A percentile compares a stretch with the other conserved stretches of the same genome.
Evolutionary conservation across 1,140 invertebrate species (phyloP).

Genomic region (Caenorhabditis tropicalis): DNA sequence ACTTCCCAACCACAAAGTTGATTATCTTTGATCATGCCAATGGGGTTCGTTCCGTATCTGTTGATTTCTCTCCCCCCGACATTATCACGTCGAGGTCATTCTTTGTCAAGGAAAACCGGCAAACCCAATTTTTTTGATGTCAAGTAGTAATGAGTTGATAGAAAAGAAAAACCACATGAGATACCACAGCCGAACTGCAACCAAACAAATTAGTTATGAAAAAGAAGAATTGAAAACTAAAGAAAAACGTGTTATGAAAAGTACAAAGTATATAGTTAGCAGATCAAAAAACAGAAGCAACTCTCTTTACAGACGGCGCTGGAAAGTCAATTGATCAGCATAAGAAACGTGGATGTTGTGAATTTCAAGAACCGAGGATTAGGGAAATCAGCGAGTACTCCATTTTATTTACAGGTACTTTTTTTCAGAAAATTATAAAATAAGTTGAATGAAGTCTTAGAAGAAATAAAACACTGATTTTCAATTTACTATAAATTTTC

Average conservation of each 20-base stretch:
- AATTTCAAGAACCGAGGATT: not conserved
- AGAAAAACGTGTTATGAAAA: not conserved
- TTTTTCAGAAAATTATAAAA: not conserved
- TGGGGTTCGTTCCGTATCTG: slow-evolving; percentile 36
- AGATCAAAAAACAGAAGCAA: not conserved
- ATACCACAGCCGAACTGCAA: not conserved
- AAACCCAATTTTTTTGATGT: slow-evolving; percentile 41
- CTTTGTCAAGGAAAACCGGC: slow-evolving; percentile 20
- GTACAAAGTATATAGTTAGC: not conserved
- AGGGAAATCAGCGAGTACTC: not conserved
- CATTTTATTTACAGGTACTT: not conserved
- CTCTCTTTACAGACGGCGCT: not conserved
- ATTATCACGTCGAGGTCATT: slow-evolving; percentile 36
- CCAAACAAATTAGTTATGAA: not conserved
- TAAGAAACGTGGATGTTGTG: slow-evolving; percentile 21
- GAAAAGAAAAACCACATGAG: slow-evolving; percentile 4
- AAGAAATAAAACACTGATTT: too few relatives aligned
- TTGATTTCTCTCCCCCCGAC: not conserved
- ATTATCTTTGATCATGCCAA: slow-evolving; percentile 44
- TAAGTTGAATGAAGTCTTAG: not conserved
- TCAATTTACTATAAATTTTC: too few relatives aligned
- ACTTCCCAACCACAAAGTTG: slow-evolving; percentile 34
- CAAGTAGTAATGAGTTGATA: not conserved
- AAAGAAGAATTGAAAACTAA: not conserved
- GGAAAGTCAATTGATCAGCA: slow-evolving; percentile 28